Evolutionary conservation across 1,140 invertebrate genomes (phyloP).

Genomic region (Procambarus virginalis): DNA sequence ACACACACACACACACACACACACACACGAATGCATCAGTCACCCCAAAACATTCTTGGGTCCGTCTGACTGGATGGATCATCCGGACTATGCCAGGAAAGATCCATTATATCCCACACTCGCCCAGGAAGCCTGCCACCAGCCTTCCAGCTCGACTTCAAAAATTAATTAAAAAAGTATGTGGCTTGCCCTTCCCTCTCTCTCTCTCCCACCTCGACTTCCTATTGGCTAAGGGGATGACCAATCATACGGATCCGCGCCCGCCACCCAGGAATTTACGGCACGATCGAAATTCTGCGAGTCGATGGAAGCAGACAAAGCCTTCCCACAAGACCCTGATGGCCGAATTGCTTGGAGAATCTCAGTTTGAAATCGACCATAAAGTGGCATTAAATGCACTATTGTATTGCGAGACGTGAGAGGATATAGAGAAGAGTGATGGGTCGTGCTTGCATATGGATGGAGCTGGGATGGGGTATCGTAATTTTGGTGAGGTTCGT

Average conservation of each 20-base stretch:
- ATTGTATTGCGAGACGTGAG: background rate
- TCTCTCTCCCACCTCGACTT: background rate
- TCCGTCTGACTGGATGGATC: too few relatives aligned
- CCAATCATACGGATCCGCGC: background rate
- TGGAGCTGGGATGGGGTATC: background rate
- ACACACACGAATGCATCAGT: too few relatives aligned
- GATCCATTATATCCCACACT: too few relatives aligned
- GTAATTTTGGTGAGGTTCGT: background rate
- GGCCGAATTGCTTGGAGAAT: background rate
- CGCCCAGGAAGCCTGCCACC: too few relatives aligned
- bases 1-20: too few relatives aligned
- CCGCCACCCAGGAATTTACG: conserved; percentile 5
- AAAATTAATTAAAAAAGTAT: too few relatives aligned
- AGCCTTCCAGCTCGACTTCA: too few relatives aligned
- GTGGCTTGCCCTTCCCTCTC: too few relatives aligned
- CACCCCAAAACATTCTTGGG: too few relatives aligned
- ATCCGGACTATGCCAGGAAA: too few relatives aligned
- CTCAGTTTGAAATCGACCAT: conserved; percentile 8
- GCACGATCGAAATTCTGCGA: conserved; percentile 2
- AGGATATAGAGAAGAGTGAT: conserved; percentile 9
- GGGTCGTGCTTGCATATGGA: conserved; percentile 1
- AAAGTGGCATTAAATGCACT: background rate
- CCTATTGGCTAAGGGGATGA: conserved; percentile 2
- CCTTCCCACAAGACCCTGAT: background rate
- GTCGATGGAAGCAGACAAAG: conserved; percentile 2